A percentile compares a stretch with the other conserved stretches of the same genome.
phyloP scores from a whole-genome alignment of 2,797 vertebrate genomes.

The Ibycter americanus region DNA sequence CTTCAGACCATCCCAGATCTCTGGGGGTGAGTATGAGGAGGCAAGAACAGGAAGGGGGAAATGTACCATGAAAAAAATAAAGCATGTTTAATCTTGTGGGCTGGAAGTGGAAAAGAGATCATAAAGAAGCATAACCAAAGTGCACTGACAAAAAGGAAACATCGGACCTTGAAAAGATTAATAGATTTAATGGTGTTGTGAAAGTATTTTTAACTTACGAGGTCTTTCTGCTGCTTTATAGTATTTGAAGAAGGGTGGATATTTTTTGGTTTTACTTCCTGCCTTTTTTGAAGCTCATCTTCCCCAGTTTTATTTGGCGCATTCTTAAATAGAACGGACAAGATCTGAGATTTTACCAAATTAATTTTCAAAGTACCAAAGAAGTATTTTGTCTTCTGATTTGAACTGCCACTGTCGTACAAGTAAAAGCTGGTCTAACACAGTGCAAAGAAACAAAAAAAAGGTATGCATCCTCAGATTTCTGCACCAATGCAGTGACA shows the following conservation, averaged over 20 bases:
- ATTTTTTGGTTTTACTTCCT: background rate
- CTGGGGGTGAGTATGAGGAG: background rate
- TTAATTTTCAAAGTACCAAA: background rate
- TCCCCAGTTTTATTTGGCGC: background rate
- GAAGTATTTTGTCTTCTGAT: background rate
- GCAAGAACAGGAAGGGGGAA: constrained; percentile 5
- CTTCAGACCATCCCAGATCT: background rate
- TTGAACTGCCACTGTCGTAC: background rate
- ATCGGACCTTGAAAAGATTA: background rate
- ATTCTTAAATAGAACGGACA: background rate
- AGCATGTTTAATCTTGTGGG: background rate
- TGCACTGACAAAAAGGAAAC: background rate
- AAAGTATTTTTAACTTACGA: background rate
- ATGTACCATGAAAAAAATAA: background rate
- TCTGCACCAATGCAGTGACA: background rate
- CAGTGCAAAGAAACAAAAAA: background rate
- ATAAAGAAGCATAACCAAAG: background rate
- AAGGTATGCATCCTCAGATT: background rate
- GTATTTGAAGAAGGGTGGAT: background rate
- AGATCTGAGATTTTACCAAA: background rate
- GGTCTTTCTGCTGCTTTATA: background rate
- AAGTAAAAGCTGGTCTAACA: background rate
- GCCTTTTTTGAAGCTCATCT: background rate
- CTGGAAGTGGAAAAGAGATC: background rate
- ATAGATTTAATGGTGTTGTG: background rate